Percentiles rank a stretch among this genome's conserved stretches.
phyloP scores from a whole-genome alignment of 2,797 vertebrate genomes.

The Hoplostethus mediterraneus region DNA sequence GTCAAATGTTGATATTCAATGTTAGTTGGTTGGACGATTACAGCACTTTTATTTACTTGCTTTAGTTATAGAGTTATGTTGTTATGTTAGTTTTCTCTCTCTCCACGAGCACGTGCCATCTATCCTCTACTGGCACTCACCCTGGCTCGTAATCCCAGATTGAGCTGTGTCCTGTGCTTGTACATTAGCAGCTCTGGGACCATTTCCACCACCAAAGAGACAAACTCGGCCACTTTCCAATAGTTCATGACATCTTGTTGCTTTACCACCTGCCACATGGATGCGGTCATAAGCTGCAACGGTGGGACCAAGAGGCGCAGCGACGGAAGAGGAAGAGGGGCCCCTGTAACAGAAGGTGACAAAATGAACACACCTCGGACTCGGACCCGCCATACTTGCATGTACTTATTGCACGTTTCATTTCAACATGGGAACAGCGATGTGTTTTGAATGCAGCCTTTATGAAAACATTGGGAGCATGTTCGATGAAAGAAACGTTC shows the following conservation, averaged over 20 bases:
- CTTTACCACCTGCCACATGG: conserved; percentile 84
- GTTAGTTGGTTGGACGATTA: too few species aligned
- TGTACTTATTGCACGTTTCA: neutral
- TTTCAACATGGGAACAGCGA: neutral
- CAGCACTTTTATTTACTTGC: too few species aligned
- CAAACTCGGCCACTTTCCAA: conserved; percentile 85
- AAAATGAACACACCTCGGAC: neutral
- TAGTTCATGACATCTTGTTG: conserved; percentile 76
- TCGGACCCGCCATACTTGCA: neutral
- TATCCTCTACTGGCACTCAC: conserved; percentile 61
- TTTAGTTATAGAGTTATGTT: too few species aligned
- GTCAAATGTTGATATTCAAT: neutral
- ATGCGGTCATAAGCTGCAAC: conserved; percentile 84
- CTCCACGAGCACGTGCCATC: too few species aligned
- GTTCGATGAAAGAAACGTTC: conserved; percentile 46
- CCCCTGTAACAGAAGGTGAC: conserved; percentile 42
- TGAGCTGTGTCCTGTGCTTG: conserved; percentile 84
- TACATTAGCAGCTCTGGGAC: conserved; percentile 84
- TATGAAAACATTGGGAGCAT: neutral
- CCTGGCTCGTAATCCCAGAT: conserved; percentile 86
- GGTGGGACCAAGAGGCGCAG: conserved; percentile 82
- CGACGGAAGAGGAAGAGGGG: conserved; percentile 70
- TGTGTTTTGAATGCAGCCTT: conserved; percentile 53
- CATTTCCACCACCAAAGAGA: conserved; percentile 76
- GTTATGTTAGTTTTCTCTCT: too few species aligned